Evolutionary conservation across 1,140 invertebrate genomes (phyloP).

Genomic region (Neuroterus valhalla): DNA sequence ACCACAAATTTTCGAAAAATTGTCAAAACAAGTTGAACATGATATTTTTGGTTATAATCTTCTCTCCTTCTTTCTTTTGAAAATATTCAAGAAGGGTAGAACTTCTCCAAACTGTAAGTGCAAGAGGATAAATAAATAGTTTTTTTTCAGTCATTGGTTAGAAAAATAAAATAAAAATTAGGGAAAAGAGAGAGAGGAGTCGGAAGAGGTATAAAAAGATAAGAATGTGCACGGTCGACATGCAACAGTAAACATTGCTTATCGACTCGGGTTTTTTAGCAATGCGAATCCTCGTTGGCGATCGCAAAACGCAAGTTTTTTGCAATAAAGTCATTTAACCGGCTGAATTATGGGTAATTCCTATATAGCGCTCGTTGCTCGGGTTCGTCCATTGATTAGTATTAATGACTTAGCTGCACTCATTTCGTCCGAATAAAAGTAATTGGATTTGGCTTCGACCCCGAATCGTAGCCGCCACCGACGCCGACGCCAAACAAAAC

Average conservation of each 20-base stretch:
- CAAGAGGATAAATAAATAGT: not conserved
- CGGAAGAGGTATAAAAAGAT: conserved; percentile 27
- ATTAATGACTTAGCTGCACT: conserved; percentile 76
- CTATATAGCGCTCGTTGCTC: conserved; percentile 56
- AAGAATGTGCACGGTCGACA: conserved; percentile 53
- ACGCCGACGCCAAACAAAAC: conserved; percentile 55
- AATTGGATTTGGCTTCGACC: conserved; percentile 75
- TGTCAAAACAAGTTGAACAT: conserved; percentile 4
- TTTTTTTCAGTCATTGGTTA: not conserved
- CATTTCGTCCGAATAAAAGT: conserved; percentile 77
- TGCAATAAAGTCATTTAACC: conserved; percentile 75
- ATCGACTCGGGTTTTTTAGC: conserved; percentile 71
- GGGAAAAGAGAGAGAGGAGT: conserved; percentile 31
- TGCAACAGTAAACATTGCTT: conserved; percentile 76
- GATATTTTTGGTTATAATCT: no score
- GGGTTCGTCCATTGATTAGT: conserved; percentile 73
- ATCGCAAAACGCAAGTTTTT: conserved; percentile 65
- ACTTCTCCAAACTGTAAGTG: no score
- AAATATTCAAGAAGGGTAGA: no score
- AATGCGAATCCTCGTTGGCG: conserved; percentile 55
- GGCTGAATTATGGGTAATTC: conserved; percentile 75
- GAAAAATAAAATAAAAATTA: conserved; percentile 34
- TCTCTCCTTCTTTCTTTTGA: no score
- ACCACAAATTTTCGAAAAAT: not conserved
- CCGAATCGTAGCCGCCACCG: conserved; percentile 61